Percentiles rank a stretch among this genome's conserved stretches.
These are phyloP conservation scores for Cassiopea andromeda DNA, from an alignment of 30 jellyfish, hydroid and myxozoan genomes.

Conservation along the genomic window DNA sequence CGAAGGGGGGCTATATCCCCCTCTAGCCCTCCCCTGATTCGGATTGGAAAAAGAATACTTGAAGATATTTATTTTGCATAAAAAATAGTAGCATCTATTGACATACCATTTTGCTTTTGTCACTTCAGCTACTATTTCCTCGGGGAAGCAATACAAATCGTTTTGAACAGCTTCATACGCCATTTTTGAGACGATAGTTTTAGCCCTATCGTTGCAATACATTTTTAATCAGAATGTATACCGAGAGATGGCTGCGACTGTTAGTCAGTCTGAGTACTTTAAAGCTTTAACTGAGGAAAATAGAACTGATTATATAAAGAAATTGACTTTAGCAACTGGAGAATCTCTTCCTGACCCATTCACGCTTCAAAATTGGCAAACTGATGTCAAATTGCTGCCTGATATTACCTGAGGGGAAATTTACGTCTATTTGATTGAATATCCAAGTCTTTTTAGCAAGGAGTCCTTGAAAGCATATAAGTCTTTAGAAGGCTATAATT, in stretches of 20 bases:
- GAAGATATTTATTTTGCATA: background rate
- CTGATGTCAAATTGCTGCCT: slow-evolving; percentile 70
- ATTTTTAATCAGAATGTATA: background rate
- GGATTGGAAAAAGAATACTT: background rate
- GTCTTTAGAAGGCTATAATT: slow-evolving; percentile 57
- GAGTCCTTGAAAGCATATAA: slow-evolving; percentile 46
- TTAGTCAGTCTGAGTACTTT: slow-evolving; percentile 2
- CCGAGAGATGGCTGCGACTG: slow-evolving; percentile 4
- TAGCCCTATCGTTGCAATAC: background rate
- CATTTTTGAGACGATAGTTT: background rate
- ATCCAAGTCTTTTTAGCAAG: slow-evolving; percentile 50
- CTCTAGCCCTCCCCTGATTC: background rate
- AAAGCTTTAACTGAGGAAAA: slow-evolving; percentile 8
- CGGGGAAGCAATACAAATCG: background rate
- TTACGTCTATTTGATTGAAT: slow-evolving; percentile 39
- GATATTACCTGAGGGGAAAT: slow-evolving; percentile 63
- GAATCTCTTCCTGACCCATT: slow-evolving; percentile 56
- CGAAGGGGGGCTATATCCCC: background rate
- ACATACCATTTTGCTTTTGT: background rate
- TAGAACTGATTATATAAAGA: slow-evolving; percentile 6
- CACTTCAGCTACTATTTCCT: background rate
- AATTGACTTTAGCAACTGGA: slow-evolving; percentile 40
- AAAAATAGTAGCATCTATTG: background rate
- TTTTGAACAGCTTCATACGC: background rate
- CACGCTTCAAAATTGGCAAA: slow-evolving; percentile 45